Base-by-base conservation (phyloP, 1,140 invertebrate genomes). In the Megathymus violae region DNA sequence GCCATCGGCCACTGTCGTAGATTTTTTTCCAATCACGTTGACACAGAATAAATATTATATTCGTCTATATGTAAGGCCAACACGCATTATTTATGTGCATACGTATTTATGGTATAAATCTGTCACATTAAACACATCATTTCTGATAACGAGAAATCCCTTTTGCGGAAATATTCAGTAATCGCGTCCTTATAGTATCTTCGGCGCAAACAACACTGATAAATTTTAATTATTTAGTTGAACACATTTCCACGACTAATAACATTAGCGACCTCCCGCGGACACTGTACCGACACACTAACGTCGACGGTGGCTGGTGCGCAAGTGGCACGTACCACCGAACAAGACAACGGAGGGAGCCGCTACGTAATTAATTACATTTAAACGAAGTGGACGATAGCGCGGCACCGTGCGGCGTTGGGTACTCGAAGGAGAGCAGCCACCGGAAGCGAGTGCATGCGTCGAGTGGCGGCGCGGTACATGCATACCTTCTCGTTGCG, bases 401-500 rank as follows among this genome's bases (percentile, higher is more conserved):
- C 40, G 38, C 44, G 68, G 59, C 25, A 15, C 10, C n/a, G n/a
- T n/a, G n/a, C n/a, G n/a, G n/a, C 67, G 61, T 58, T 31, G 48
- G 40, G 44, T 46, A 59, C 64, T 65, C 61, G 62, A 80, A 71
- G 69, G 75, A 81, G 78, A 80, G 76, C 79, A 78, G 78, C 69
- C 77, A 82, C 87, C 87, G 87, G 87, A 89, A 89, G 79, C 80
- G 69, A 79, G 70, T 82, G 78, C 74, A 78, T 73, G 76, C 69
- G 71, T 68, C 62, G 70, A 47, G 69, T 61, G 69, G 62, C 63
- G 67, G 66, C 64, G 52, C 50, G 62, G 69, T 64, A 50, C 74
- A 78, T 77, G 85, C 80, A 80, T 88, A 89, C 87, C 87, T 89
- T 88, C 81, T 88, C 83, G 84, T 81, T 75, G 81, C 81, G 85